Conservation (phyloP, 2,797 vertebrate species). For the Enteromius treurensis region DNA sequence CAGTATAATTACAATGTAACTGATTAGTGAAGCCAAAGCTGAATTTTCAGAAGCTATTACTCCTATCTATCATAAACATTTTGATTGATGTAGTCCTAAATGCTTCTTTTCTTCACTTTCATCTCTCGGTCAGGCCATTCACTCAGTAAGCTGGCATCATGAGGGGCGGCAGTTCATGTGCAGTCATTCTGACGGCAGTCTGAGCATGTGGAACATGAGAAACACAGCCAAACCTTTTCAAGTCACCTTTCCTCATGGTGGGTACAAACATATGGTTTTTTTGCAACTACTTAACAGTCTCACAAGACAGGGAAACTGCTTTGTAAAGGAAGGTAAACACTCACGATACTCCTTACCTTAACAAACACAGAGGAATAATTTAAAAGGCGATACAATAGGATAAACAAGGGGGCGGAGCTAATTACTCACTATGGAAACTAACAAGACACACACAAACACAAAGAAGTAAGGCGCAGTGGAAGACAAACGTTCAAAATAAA, state of each 20-base stretch:
- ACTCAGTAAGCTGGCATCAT: constrained; percentile 97
- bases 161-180: constrained; percentile 99
- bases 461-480: no score
- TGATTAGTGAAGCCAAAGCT: neutral
- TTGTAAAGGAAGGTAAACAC: no score
- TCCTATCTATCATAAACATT: neutral
- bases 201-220: constrained; percentile 94
- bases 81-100: neutral
- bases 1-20: neutral
- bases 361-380: no score
- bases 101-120: neutral
- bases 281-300: neutral
- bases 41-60: neutral
- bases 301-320: no score
- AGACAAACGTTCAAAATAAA: no score
- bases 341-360: no score
- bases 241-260: constrained; percentile 96
- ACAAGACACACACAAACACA: no score
- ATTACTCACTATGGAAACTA: no score
- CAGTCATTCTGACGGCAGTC: constrained; percentile 97
- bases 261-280: constrained; percentile 60
- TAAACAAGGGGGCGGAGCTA: no score
- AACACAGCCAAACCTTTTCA: constrained; percentile 94
- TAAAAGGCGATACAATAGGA: no score
- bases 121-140: constrained; percentile 84